A percentile compares a stretch with the other conserved stretches of the same genome.
Conservation (phyloP, 2,113 vertebrate genomes). For the Corvus hawaiiensis region DNA sequence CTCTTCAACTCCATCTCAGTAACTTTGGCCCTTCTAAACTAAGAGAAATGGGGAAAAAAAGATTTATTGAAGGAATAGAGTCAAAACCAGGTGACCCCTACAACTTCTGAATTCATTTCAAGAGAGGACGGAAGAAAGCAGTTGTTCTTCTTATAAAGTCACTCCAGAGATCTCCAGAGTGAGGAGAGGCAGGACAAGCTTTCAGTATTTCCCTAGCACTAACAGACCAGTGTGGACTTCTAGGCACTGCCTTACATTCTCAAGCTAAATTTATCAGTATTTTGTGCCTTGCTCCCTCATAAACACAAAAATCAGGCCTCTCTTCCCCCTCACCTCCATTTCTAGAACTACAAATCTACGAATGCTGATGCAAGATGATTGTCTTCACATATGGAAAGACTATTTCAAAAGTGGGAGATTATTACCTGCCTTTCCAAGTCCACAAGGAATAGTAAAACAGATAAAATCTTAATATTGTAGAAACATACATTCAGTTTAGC, state of each 20-base stretch:
- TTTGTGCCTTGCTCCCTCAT: background rate
- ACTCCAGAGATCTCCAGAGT: background rate
- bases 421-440: background rate
- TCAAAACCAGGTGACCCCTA: background rate
- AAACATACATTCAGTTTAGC: background rate
- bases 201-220: background rate
- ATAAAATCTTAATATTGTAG: background rate
- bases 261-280: background rate
- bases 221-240: background rate
- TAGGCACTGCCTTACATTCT: background rate
- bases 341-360: background rate
- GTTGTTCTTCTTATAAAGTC: background rate
- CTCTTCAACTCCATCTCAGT: background rate
- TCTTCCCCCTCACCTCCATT: background rate
- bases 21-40: background rate
- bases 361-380: background rate
- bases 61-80: background rate
- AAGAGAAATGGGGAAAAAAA: background rate
- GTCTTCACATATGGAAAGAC: background rate
- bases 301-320: background rate
- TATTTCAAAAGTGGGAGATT: background rate
- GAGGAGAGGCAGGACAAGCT: background rate
- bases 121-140: background rate
- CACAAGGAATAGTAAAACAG: background rate
- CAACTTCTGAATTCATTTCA: background rate